Evolutionary conservation across 2,113 vertebrate genomes (phyloP), one percentile per base, ranked within the genome.

Genomic region (Phaethornis superciliosus): DNA sequence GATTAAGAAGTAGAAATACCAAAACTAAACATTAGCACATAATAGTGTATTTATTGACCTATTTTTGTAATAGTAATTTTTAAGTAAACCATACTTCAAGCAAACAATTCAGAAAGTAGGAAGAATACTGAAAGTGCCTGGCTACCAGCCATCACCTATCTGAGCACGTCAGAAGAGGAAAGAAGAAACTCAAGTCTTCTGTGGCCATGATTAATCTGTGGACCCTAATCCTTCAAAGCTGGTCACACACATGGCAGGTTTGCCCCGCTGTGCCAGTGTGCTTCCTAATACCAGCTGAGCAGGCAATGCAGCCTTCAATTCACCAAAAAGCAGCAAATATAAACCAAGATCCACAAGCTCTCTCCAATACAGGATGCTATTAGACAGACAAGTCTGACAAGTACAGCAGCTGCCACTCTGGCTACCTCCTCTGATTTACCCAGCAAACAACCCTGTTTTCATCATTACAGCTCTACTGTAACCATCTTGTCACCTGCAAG

Each of bases 401-500:
- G 87, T 16, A 72, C 88, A 75, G 64, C 70, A 72, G 85, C 30
- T 84, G 71, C 90, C 33, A 15, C 40, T 35, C 59, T 37, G 60
- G 70, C 82, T 49, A 90, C 35, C 76, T 85, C 74, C 68, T 74
- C 94, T 85, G 46, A 81, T 89, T 86, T 19, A 7, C 46, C 88
- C 42, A 72, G 32, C 28, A 47, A 90, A 87, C 32, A 6, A 7
- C 75, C 46, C 20, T 9, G 5, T 60, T 92, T 88, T 79, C 33
- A 76, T 44, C 79, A 24, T 30, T 22, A 9, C 12, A 19, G 12
- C 56, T 64, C 85, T 58, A 59, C 44, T 23, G 22, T 77, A 23
- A 4, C 6, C 17, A 1, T 2, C 0, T 1, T 8, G 24, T 6
- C 7, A 27, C 42, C 68, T 15, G 18, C 0, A 2, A 42, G 33